These are phyloP conservation scores for Oncorhynchus masou DNA, from an alignment of 2,113 vertebrate species.

Conservation along the genomic window DNA sequence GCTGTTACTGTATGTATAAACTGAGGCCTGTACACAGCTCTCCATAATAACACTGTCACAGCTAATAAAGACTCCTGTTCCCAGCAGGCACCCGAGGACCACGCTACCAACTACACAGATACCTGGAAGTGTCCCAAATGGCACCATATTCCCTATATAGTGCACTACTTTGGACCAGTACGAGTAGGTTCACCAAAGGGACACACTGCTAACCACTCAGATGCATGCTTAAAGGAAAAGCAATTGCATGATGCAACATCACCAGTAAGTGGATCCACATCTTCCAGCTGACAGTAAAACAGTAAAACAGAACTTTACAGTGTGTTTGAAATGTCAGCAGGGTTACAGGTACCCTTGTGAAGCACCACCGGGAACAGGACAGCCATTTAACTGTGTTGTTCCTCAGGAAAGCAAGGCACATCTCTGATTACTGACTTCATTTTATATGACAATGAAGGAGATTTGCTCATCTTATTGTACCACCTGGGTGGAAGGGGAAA, in stretches of 20 bases:
- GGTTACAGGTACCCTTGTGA: conserved; percentile 26
- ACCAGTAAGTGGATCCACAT: conserved; percentile 17
- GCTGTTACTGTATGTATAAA: conserved; percentile 34
- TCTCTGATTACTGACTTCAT: conserved; percentile 50
- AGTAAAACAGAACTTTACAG: conserved; percentile 55
- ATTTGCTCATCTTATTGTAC: conserved; percentile 21
- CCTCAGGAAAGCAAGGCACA: conserved; percentile 21
- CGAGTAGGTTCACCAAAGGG: neutral
- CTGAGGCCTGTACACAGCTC: conserved; percentile 20
- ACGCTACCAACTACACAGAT: neutral
- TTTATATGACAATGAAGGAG: conserved; percentile 35
- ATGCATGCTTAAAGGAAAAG: conserved; percentile 32
- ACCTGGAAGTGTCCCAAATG: no score
- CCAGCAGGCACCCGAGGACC: conserved; percentile 17
- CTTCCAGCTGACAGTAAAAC: conserved; percentile 27
- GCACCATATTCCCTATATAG: neutral
- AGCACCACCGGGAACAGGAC: conserved; percentile 19
- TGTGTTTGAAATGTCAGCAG: conserved; percentile 35
- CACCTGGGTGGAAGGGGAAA: conserved; percentile 31
- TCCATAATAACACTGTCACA: conserved; percentile 25
- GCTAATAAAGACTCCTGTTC: conserved; percentile 36
- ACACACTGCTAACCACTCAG: conserved; percentile 11
- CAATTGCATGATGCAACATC: conserved; percentile 39
- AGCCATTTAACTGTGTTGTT: conserved; percentile 33
- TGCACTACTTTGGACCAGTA: neutral